Evolutionary conservation across 2,113 vertebrate genomes (phyloP).

Genomic region (Lethenteron reissneri): DNA sequence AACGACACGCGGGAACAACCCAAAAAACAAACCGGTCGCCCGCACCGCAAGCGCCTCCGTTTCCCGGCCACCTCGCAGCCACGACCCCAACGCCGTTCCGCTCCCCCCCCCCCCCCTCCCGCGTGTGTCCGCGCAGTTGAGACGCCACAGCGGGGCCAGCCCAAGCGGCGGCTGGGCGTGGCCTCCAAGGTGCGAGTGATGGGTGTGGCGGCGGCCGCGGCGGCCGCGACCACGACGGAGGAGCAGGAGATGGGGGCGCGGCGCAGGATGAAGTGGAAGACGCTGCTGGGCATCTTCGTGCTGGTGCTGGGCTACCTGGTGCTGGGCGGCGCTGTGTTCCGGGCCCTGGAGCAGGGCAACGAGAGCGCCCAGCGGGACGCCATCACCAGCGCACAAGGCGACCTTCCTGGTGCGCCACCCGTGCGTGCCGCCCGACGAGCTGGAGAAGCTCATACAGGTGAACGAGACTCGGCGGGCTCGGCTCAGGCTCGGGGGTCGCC

Average conservation of each 20-base stretch:
- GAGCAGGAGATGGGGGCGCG: background rate
- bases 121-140: no score
- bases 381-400: conserved; percentile 60
- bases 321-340: conserved; percentile 81
- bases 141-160: no score
- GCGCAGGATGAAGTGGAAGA: conserved; percentile 82
- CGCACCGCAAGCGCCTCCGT: no score
- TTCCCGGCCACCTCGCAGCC: no score
- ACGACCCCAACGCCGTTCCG: no score
- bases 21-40: no score
- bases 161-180: no score
- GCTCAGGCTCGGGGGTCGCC: no score
- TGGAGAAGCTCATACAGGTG: conserved; percentile 87
- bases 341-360: conserved; percentile 68
- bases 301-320: conserved; percentile 87
- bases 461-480: conserved; percentile 7
- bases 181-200: no score
- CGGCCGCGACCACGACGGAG: background rate
- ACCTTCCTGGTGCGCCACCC: conserved; percentile 51
- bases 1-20: no score
- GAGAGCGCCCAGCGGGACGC: conserved; percentile 58
- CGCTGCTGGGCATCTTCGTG: conserved; percentile 80
- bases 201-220: background rate
- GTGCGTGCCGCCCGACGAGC: conserved; percentile 66
- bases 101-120: no score